phyloP scores from a whole-genome alignment of 2,113 vertebrate species.

The Neogobius melanostomus region DNA sequence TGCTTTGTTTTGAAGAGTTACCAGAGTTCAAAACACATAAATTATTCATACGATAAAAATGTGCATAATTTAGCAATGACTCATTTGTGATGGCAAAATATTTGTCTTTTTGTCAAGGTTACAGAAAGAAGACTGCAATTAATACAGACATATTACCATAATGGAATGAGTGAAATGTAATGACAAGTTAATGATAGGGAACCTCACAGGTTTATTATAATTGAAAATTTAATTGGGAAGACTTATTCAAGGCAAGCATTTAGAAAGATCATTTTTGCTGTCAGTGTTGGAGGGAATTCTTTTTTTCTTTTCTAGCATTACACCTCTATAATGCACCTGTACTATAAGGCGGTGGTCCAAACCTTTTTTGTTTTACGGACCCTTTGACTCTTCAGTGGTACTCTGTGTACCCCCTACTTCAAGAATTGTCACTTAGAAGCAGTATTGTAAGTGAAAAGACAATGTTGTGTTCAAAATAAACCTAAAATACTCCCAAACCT shows the following conservation, averaged over 20 bases:
- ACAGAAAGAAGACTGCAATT: neutral
- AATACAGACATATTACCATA: neutral
- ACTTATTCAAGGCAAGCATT: neutral
- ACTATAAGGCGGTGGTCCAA: too few species aligned
- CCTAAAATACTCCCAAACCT: too few species aligned
- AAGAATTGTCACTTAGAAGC: too few species aligned
- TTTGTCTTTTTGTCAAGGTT: neutral
- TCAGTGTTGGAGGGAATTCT: neutral
- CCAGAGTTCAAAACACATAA: neutral
- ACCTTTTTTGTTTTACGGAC: too few species aligned
- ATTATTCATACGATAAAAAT: constrained; percentile 2
- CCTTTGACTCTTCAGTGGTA: too few species aligned
- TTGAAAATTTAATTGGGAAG: neutral
- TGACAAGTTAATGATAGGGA: neutral
- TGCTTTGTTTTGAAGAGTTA: neutral
- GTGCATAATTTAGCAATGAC: constrained; percentile 1
- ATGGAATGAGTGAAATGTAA: neutral
- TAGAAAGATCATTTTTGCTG: neutral
- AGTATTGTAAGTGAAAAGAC: too few species aligned
- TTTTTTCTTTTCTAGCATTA: neutral
- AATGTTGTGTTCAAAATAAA: too few species aligned
- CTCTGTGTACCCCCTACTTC: too few species aligned
- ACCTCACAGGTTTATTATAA: neutral
- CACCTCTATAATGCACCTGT: too few species aligned
- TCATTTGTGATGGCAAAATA: neutral